Conservation (phyloP, 2,888 invertebrate species). For the Lithophane ornitopus region DNA sequence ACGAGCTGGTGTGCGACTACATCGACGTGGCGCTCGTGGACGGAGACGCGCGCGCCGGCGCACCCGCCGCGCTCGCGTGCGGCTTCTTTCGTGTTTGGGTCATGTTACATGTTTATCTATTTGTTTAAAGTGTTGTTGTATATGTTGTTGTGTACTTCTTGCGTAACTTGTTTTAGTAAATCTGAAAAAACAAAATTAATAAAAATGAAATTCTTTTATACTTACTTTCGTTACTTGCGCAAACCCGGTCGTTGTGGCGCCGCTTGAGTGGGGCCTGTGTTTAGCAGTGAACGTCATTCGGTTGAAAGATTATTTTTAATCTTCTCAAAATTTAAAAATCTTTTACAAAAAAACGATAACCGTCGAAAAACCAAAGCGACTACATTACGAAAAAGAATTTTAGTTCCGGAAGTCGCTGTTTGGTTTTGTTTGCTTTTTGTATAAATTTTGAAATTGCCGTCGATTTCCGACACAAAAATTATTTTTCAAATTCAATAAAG, state of each 20-base stretch:
- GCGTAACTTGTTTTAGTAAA: constrained; percentile 12
- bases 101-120: constrained; percentile 22
- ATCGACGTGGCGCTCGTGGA: constrained; percentile 77
- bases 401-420: no score
- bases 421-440: no score
- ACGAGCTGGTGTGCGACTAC: constrained; percentile 84
- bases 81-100: neutral
- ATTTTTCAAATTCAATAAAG: no score
- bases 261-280: neutral
- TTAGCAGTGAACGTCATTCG: no score
- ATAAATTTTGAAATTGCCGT: no score
- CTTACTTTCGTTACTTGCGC: neutral
- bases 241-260: no score
- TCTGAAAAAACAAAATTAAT: constrained; percentile 2
- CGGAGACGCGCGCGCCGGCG: neutral
- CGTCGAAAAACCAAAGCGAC: no score
- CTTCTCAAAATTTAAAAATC: neutral
- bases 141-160: constrained; percentile 23
- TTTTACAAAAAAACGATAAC: no score
- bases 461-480: no score
- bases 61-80: neutral
- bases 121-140: constrained; percentile 11
- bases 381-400: no score
- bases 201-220: neutral
- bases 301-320: neutral